Percentiles rank a stretch among this genome's conserved stretches.
Conservation (phyloP, 2,797 vertebrate species). For the Hydrocynus forskahlii region DNA sequence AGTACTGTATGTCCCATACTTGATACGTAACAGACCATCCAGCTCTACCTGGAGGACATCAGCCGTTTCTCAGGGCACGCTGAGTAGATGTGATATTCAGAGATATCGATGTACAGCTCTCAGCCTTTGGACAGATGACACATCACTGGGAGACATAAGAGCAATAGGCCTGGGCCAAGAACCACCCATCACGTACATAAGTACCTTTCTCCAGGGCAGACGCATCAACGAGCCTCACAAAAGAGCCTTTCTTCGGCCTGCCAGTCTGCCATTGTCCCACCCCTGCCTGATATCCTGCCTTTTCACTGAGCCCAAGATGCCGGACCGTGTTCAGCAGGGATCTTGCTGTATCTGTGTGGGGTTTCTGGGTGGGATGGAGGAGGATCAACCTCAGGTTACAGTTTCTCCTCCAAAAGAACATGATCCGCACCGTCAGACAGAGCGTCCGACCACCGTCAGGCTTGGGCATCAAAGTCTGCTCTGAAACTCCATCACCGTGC, state of each 20-base stretch:
- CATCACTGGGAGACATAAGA: slow-evolving; percentile 72
- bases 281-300: slow-evolving; percentile 68
- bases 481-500: slow-evolving; percentile 76
- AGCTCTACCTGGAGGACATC: slow-evolving; percentile 70
- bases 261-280: slow-evolving; percentile 72
- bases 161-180: slow-evolving; percentile 70
- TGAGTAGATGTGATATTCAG: slow-evolving; percentile 79
- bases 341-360: slow-evolving; percentile 68
- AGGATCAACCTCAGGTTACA: slow-evolving; percentile 70
- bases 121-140: slow-evolving; percentile 70
- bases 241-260: slow-evolving; percentile 76
- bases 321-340: slow-evolving; percentile 66
- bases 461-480: slow-evolving; percentile 61
- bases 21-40: slow-evolving; percentile 64
- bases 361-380: slow-evolving; percentile 47
- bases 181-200: slow-evolving; percentile 76
- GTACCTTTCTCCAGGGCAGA: slow-evolving; percentile 73
- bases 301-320: slow-evolving; percentile 63
- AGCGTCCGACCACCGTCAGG: slow-evolving; percentile 48
- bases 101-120: slow-evolving; percentile 78
- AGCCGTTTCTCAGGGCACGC: slow-evolving; percentile 73
- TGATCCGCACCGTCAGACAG: slow-evolving; percentile 68
- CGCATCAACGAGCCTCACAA: slow-evolving; percentile 73
- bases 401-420: slow-evolving; percentile 72
- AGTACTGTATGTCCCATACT: slow-evolving; percentile 60